Conservation (phyloP, 2,113 vertebrate genomes). For the Peromyscus polionotus region DNA sequence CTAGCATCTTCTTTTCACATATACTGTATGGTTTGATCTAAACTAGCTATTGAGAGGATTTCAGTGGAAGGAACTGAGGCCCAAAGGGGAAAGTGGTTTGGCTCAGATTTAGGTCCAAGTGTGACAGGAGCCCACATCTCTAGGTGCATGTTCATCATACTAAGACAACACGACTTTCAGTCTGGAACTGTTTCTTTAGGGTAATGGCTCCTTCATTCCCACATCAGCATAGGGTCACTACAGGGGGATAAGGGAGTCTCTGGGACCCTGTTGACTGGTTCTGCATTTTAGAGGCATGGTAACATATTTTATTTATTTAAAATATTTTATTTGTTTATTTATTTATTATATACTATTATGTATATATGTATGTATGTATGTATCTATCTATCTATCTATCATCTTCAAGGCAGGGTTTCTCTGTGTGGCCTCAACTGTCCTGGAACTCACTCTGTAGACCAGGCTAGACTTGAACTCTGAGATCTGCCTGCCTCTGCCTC, state of each 20-base stretch:
- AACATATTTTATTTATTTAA: background rate
- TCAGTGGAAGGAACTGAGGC: background rate
- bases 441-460: background rate
- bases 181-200: background rate
- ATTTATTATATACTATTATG: too few relatives aligned
- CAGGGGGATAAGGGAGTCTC: background rate
- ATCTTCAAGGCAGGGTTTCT: background rate
- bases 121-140: background rate
- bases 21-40: background rate
- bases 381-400: background rate
- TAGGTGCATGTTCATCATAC: background rate
- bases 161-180: background rate
- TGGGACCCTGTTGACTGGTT: background rate
- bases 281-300: background rate
- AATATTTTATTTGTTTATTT: background rate
- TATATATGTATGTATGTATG: background rate
- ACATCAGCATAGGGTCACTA: background rate
- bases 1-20: background rate
- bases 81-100: background rate
- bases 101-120: background rate
- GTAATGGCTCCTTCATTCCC: background rate
- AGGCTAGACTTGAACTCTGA: background rate
- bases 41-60: background rate
- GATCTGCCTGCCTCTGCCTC: background rate
- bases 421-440: background rate